Base-by-base conservation (phyloP, 2,797 vertebrate species). In the Pipistrellus pipistrellus region DNA sequence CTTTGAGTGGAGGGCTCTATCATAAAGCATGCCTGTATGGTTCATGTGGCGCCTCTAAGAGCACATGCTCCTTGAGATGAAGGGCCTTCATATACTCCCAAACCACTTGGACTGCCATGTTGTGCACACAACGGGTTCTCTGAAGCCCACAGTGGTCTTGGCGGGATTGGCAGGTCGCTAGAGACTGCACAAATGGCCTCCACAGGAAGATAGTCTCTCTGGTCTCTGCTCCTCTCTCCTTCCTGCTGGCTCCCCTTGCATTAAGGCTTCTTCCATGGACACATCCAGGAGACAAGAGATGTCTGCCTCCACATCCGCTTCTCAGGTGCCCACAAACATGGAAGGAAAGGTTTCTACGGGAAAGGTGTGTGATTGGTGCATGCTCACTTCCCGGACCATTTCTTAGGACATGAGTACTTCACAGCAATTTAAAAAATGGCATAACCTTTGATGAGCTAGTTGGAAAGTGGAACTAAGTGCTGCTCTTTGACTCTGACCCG, bases 151-250 rank as follows among this genome's bases (percentile, higher is more conserved):
- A 20, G 7, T 10, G 30, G 73, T 15, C 2, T 21, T 27, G 25
- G 21, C 27, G 0, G 38, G 44, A 23, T 0, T 4, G 83, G 46
- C 18, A 12, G 53, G 23, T 51, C n/a, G n/a, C 15, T 85, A 21
- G 64, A 71, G 2, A 51, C 15, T 23, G 75, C 57, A 18, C 0
- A 4, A 62, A 2, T 0, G 0, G 20, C 7, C 3, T 4, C 3
- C 72, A 30, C 11, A 4, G n/a, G 76, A 89, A 41, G 69, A 10
- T 1, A 2, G 1, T 4, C 10, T 41, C n/a, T 51, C 4, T 1
- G 10, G 13, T 44, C 66, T 51, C 46, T 20, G 35, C 41, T 10
- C 18, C 30, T 53, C 55, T 27, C 64, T 81, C 85, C 3, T 27
- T 64, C 57, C 57, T 59, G 10, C n/a, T 64, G 76, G 27, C n/a